A percentile compares a stretch with the other conserved stretches of the same genome.
Evolutionary conservation across 2,797 vertebrate genomes (phyloP).

Genomic region (Cetoscarus ocellatus): DNA sequence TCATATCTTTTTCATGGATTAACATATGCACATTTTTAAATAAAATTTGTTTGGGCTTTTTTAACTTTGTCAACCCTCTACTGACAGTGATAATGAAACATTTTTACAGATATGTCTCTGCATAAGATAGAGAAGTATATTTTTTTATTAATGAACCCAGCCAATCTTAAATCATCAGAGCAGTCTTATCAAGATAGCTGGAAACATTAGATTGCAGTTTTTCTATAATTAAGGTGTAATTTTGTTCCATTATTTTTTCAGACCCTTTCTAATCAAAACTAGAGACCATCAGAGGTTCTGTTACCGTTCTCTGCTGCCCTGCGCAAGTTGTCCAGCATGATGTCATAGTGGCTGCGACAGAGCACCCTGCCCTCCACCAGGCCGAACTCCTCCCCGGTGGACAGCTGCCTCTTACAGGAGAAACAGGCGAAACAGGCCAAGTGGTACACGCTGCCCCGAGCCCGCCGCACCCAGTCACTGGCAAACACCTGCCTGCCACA

Average conservation of each 20-base stretch:
- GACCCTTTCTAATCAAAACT: neutral
- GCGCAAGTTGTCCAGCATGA: conserved; percentile 98
- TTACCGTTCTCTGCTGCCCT: conserved; percentile 96
- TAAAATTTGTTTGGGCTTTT: no score
- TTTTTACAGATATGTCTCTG: no score
- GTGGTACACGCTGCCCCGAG: conserved; percentile 96
- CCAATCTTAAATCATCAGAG: neutral
- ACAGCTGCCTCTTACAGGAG: conserved; percentile 97
- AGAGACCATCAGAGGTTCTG: neutral
- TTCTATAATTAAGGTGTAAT: neutral
- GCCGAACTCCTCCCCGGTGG: conserved; percentile 97
- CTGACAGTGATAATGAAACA: no score
- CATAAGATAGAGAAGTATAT: no score
- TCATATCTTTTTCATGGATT: no score
- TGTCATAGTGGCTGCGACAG: conserved; percentile 98
- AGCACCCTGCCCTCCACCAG: conserved; percentile 97
- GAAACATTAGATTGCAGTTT: conserved; percentile 4
- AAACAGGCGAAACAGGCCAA: conserved; percentile 98
- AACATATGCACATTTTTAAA: no score
- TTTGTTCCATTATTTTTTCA: neutral
- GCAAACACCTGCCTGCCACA: conserved; percentile 97
- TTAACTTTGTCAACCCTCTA: no score
- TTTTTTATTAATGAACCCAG: no score
- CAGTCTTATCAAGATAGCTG: neutral
- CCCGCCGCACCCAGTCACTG: conserved; percentile 97